These are phyloP conservation scores for Hestina assimilis DNA, from an alignment of 1,140 invertebrate genomes.

Conservation along the genomic window DNA sequence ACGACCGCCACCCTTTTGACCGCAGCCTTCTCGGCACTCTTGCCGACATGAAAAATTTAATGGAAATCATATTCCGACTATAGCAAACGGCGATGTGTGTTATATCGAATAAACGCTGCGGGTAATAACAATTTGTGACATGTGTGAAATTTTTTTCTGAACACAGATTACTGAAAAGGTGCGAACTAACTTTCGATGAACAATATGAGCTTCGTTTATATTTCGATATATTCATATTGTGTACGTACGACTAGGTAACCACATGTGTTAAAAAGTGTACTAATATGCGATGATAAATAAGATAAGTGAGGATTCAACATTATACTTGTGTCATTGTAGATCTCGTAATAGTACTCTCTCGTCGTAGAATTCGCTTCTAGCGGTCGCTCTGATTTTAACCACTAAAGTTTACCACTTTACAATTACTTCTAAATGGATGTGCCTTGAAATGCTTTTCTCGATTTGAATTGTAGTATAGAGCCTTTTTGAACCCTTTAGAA, in stretches of 20 bases:
- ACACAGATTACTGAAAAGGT: conserved; percentile 43
- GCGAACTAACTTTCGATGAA: conserved; percentile 47
- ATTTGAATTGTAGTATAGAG: conserved; percentile 70
- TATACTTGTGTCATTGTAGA: conserved; percentile 17
- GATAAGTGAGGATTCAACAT: conserved; percentile 6
- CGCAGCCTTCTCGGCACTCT: conserved; percentile 39
- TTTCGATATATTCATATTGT: conserved; percentile 44
- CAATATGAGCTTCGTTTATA: conserved; percentile 63
- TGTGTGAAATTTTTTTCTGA: conserved; percentile 16
- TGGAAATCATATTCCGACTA: conserved; percentile 54
- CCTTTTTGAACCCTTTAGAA: conserved; percentile 74
- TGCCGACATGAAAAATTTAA: conserved; percentile 66
- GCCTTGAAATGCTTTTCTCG: conserved; percentile 76
- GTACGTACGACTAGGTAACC: conserved; percentile 19
- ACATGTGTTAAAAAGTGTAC: conserved; percentile 33
- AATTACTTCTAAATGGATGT: conserved; percentile 77
- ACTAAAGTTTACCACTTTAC: conserved; percentile 50
- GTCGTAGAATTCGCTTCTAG: conserved; percentile 65
- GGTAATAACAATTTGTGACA: conserved; percentile 37
- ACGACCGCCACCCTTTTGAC: conserved; percentile 53
- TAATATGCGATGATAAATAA: conserved; percentile 17
- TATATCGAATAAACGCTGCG: conserved; percentile 39
- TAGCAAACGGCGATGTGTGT: conserved; percentile 54
- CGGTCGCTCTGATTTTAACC: conserved; percentile 62
- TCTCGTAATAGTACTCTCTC: conserved; percentile 37